phyloP scores from a whole-genome alignment of 2,113 vertebrate genomes.

The Chaenogobius annularis region DNA sequence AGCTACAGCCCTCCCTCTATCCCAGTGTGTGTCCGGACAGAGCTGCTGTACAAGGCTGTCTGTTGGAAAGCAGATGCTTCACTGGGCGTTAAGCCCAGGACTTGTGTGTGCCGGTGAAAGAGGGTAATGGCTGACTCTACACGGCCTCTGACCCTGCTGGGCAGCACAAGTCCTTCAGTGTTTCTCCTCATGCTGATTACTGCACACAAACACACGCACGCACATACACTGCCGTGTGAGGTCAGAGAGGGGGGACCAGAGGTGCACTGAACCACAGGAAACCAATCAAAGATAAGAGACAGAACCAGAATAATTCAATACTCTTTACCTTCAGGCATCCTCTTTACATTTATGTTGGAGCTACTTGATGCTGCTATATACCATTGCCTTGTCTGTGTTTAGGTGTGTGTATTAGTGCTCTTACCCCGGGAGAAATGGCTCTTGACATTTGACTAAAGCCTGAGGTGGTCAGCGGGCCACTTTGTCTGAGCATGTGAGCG shows the following conservation, averaged over 20 bases:
- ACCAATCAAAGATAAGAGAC: constrained; percentile 52
- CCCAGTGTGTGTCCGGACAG: constrained; percentile 26
- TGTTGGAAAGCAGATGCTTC: constrained; percentile 76
- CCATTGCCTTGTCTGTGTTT: not conserved
- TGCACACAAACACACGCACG: constrained; percentile 59
- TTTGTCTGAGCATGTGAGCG: constrained; percentile 32
- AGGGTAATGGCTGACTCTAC: constrained; percentile 76
- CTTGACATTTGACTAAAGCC: constrained; percentile 64
- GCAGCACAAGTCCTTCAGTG: constrained; percentile 82
- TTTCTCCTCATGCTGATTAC: constrained; percentile 81
- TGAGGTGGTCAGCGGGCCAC: constrained; percentile 41
- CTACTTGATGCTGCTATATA: not conserved
- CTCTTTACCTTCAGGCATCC: constrained; percentile 1
- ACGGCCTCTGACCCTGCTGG: constrained; percentile 78
- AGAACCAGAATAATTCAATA: constrained; percentile 21
- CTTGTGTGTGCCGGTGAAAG: constrained; percentile 65
- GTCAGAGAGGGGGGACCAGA: constrained; percentile 41
- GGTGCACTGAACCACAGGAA: constrained; percentile 35
- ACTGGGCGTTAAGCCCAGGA: constrained; percentile 79
- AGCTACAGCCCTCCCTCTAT: constrained; percentile 60
- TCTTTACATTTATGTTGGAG: constrained; percentile 19
- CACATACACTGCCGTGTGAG: constrained; percentile 28
- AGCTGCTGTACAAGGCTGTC: constrained; percentile 56
- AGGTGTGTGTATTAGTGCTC: constrained; percentile 12
- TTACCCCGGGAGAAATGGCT: constrained; percentile 43